A percentile compares a stretch with the other conserved stretches of the same genome.
Conservation (phyloP, 35 echinoderm and acorn worm species). For the Stichopus chloronotus region DNA sequence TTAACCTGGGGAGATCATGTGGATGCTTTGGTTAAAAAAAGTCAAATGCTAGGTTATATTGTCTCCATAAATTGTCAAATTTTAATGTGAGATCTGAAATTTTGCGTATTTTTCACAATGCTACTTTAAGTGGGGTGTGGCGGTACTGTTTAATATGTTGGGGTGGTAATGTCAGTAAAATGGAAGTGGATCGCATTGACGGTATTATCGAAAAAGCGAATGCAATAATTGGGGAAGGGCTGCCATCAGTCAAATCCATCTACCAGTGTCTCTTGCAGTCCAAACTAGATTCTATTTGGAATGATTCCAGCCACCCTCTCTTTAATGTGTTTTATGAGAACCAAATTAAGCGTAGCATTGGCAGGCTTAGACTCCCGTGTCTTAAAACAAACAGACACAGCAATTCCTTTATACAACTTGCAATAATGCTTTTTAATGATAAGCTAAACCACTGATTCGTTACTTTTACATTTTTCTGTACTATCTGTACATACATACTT, state of each 20-base stretch:
- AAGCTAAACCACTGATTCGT: no score
- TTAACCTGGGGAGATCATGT: no score
- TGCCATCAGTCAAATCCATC: not conserved
- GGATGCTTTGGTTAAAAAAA: no score
- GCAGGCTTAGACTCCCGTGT: not conserved
- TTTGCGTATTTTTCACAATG: not conserved
- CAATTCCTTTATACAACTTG: not conserved
- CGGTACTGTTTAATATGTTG: slow-evolving; percentile 2
- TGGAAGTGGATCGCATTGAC: slow-evolving; percentile 5
- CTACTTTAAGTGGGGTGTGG: slow-evolving; percentile 10
- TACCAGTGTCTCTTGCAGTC: slow-evolving; percentile 12
- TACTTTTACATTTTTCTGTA: no score
- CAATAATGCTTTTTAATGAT: no score
- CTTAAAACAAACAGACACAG: not conserved
- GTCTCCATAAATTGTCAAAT: no score
- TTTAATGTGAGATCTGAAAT: not conserved
- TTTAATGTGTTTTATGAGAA: not conserved
- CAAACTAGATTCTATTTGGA: not conserved
- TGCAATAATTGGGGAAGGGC: not conserved
- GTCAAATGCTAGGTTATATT: no score
- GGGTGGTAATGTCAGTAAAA: slow-evolving; percentile 11
- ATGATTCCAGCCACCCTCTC: not conserved
- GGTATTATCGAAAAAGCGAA: not conserved
- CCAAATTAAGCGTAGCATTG: not conserved
- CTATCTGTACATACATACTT: no score